Percentiles rank a stretch among this genome's conserved stretches.
These are phyloP conservation scores for Quadroppia sp. DNA, from an alignment of 2,888 invertebrate genomes.

Conservation along the genomic window DNA sequence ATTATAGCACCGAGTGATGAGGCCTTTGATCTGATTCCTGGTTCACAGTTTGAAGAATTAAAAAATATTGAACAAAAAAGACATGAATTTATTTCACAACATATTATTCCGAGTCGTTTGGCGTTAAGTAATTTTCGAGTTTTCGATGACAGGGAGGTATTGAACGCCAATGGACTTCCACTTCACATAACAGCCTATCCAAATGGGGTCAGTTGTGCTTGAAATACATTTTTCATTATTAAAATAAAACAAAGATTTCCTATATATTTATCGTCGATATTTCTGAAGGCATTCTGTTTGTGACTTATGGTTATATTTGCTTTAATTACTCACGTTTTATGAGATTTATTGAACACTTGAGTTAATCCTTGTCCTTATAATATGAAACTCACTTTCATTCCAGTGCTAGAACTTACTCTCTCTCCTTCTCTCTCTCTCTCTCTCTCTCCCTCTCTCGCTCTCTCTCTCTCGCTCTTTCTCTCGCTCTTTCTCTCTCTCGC, in stretches of 20 bases:
- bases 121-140: conserved; percentile 5
- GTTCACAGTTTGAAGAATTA: conserved; percentile 43
- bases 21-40: conserved; percentile 44
- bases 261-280: conserved; percentile 4
- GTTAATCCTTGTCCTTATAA: conserved; percentile 29
- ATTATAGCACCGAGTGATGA: conserved; percentile 46
- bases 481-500: too few relatives aligned
- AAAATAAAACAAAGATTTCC: neutral
- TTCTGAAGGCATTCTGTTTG: conserved; percentile 27
- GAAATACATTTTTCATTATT: neutral
- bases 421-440: too few relatives aligned
- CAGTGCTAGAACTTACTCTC: too few relatives aligned
- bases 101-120: conserved; percentile 43
- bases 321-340: conserved; percentile 33
- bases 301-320: conserved; percentile 17
- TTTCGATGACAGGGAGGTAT: conserved; percentile 7
- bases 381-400: neutral
- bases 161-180: neutral
- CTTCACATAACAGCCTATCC: conserved; percentile 32
- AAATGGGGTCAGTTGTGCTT: conserved; percentile 23
- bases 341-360: conserved; percentile 11
- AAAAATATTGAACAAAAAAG: conserved; percentile 42
- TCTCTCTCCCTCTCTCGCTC: too few relatives aligned
- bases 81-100: conserved; percentile 45
- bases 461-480: too few relatives aligned